Conservation (phyloP, 2,113 vertebrate species). For the Poeciliopsis turrubarensis region DNA sequence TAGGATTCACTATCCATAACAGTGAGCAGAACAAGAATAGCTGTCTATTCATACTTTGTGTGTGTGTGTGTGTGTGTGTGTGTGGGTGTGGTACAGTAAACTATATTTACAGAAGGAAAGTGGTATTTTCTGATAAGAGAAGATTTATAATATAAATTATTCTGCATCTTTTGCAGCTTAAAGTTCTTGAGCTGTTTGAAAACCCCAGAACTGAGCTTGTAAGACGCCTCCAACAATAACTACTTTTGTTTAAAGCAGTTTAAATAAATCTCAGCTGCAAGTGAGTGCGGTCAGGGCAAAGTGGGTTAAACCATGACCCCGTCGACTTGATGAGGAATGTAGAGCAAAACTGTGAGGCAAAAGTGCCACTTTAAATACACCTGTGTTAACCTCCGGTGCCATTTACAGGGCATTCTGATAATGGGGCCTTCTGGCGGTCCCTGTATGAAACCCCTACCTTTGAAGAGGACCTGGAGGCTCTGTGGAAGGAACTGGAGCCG, state of each 20-base stretch:
- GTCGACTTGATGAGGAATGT: not conserved
- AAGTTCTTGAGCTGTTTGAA: too few species aligned
- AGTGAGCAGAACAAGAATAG: too few species aligned
- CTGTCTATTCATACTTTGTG: too few species aligned
- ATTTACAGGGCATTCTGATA: constrained; percentile 84
- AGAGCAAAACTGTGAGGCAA: not conserved
- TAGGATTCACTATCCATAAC: too few species aligned
- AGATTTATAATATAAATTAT: too few species aligned
- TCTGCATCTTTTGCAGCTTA: too few species aligned
- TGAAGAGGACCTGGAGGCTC: constrained; percentile 88
- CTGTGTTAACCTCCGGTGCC: not conserved
- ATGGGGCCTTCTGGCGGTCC: constrained; percentile 91
- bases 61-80: too few species aligned
- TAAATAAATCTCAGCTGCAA: not conserved
- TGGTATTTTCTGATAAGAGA: too few species aligned
- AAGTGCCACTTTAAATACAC: not conserved
- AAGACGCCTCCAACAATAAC: not conserved
- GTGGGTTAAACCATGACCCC: not conserved
- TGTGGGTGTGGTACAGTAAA: too few species aligned
- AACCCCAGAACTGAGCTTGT: not conserved
- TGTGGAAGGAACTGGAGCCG: constrained; percentile 89
- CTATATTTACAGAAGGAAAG: too few species aligned
- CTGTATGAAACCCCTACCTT: constrained; percentile 89
- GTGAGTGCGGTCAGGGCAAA: not conserved
- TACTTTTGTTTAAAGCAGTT: not conserved